These are phyloP conservation scores for Misgurnus anguillicaudatus DNA, from an alignment of 2,113 vertebrate genomes.

Conservation along the genomic window DNA sequence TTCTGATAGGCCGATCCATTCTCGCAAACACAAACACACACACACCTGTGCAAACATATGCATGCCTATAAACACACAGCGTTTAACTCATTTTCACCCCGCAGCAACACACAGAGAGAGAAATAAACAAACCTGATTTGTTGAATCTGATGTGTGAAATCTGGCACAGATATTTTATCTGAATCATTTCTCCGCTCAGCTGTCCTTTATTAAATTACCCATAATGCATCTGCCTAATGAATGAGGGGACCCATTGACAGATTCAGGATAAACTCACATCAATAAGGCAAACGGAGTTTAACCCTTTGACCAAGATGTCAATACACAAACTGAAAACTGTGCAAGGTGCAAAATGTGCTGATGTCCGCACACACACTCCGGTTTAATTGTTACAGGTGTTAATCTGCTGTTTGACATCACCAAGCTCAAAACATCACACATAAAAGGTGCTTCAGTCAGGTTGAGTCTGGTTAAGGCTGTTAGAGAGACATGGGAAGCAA, in stretches of 20 bases:
- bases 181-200: background rate
- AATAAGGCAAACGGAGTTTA: conserved; percentile 12
- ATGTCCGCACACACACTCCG: too few species aligned
- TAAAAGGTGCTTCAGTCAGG: background rate
- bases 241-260: background rate
- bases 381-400: too few species aligned
- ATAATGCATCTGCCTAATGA: conserved; percentile 7
- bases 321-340: background rate
- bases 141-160: conserved; percentile 24
- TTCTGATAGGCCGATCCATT: conserved; percentile 54
- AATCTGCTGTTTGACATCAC: too few species aligned
- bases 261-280: background rate
- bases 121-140: conserved; percentile 37
- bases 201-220: conserved; percentile 6
- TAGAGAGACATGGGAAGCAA: conserved; percentile 24
- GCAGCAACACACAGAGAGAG: conserved; percentile 47
- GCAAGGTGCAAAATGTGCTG: too few species aligned
- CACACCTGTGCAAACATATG: conserved; percentile 46
- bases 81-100: conserved; percentile 29
- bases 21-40: conserved; percentile 37
- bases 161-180: background rate
- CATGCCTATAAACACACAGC: background rate
- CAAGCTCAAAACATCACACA: too few species aligned
- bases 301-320: conserved; percentile 2
- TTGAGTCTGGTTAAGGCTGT: background rate